phyloP scores from a whole-genome alignment of 2,888 invertebrate species.

The Ornithoptera priamus region DNA sequence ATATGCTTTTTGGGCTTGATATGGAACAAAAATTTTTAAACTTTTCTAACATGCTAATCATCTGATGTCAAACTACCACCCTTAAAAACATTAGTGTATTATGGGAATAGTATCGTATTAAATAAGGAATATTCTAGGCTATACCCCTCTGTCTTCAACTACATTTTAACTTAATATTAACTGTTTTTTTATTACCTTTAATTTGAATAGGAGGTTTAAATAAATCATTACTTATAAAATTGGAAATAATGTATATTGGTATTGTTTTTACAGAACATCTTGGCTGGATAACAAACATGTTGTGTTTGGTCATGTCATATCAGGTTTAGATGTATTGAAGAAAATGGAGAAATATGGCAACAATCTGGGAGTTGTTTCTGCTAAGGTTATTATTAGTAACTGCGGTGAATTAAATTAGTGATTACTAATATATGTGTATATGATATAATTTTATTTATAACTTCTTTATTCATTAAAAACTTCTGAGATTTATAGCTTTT shows the following conservation, averaged over 20 bases:
- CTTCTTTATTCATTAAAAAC: background rate
- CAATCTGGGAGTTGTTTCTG: slow-evolving; percentile 88
- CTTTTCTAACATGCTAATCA: too few species aligned
- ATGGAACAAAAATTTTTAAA: too few species aligned
- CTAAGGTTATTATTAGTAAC: slow-evolving; percentile 89
- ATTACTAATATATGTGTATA: background rate
- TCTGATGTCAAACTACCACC: too few species aligned
- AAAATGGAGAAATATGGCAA: slow-evolving; percentile 94
- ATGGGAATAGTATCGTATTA: too few species aligned
- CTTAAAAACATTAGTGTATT: too few species aligned
- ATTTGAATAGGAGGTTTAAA: too few species aligned
- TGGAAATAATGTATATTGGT: background rate
- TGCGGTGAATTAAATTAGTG: slow-evolving; percentile 91
- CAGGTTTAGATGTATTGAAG: slow-evolving; percentile 94
- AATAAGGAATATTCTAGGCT: too few species aligned
- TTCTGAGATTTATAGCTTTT: background rate
- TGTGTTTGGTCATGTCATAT: slow-evolving; percentile 97
- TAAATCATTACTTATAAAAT: background rate
- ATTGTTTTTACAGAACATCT: slow-evolving; percentile 80
- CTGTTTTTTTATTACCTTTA: too few species aligned
- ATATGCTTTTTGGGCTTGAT: too few species aligned
- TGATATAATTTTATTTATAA: background rate
- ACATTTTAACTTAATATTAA: too few species aligned
- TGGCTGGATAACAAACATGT: slow-evolving; percentile 98
- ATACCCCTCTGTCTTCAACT: too few species aligned